Conservation (phyloP, 2,888 invertebrate genomes). For the Trichopoda pennipes region DNA sequence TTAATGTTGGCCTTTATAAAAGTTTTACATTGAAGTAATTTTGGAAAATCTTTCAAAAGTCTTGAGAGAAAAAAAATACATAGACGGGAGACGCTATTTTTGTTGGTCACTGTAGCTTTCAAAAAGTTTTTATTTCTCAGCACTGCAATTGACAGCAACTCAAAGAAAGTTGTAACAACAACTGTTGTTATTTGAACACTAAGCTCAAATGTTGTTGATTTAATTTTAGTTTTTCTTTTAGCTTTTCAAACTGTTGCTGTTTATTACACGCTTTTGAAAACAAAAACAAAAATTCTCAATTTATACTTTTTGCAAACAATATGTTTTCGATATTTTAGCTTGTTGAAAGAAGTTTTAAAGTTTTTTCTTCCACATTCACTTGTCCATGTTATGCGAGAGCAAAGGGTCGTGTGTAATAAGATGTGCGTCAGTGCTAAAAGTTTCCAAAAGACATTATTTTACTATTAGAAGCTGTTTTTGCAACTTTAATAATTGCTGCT, state of each 20-base stretch:
- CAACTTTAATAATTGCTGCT: not conserved
- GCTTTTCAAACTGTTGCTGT: not conserved
- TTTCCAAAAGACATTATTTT: constrained; percentile 48
- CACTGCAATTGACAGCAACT: constrained; percentile 52
- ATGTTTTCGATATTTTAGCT: too few species aligned
- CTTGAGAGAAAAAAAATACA: too few species aligned
- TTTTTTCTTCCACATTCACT: too few species aligned
- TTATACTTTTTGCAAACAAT: not conserved
- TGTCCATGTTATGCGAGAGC: too few species aligned
- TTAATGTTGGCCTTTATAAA: too few species aligned
- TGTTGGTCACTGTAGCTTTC: not conserved
- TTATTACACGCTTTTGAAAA: not conserved
- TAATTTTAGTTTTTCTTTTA: not conserved
- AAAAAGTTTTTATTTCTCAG: not conserved
- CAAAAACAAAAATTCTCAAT: not conserved
- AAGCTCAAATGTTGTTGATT: constrained; percentile 2
- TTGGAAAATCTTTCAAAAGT: too few species aligned
- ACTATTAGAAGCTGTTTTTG: constrained; percentile 37
- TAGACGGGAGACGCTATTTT: too few species aligned
- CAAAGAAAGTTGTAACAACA: constrained; percentile 36
- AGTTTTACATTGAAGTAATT: too few species aligned
- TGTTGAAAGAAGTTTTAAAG: too few species aligned
- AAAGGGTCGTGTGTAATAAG: constrained; percentile 22
- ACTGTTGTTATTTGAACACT: constrained; percentile 19
- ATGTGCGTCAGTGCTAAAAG: constrained; percentile 59